Base-by-base conservation (phyloP, 92 coral and sea anemone genomes). In the Umimayanthus kanabou region DNA sequence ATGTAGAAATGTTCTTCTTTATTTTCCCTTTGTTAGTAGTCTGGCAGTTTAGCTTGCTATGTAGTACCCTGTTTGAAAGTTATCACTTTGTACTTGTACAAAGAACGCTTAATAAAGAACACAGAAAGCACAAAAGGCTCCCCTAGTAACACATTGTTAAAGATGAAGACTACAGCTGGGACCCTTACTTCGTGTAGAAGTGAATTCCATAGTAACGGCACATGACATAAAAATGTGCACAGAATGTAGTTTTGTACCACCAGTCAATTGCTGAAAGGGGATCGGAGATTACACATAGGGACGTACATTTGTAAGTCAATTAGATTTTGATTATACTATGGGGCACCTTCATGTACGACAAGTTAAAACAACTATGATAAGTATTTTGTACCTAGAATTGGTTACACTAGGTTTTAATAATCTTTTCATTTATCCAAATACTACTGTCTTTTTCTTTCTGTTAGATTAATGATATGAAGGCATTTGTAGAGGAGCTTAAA, bases 401-500 rank as follows among this genome's bases (percentile, higher is more conserved):
- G 6, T 61, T 61, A 61, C 25, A 22, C 7, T 61, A 61, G 9
- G 22, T 43, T 39, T 45, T 23, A 6, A 39, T 73, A 4, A 6
- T 1, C 45, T 42, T 42, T 42, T 42, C 50, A 45, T 22, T 77
- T 69, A 18, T 23, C 33, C 61, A 26, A 20, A 1, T 10, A 43
- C 37, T 42, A 10, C 23, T 28, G 13, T 49, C 7, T 23, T 43
- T 26, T 45, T 69, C n/a, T 39, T 22, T 42, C 4, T 81, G 16
- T 9, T 83, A 83, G 87, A 83, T 83, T 50, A 83, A 83, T 22
- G 77, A 83, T 83, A 73, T 74, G 42, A 83, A 69, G 87, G 5
- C 78, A 70, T 71, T 70, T 14, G 69, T 30, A 7, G 87, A 69
- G 14, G 77, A 70, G 43, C 4, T 83, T 29, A 70, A 43, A 70